phyloP scores from a whole-genome alignment of 2,888 invertebrate species.

The Chorisops tibialis region DNA sequence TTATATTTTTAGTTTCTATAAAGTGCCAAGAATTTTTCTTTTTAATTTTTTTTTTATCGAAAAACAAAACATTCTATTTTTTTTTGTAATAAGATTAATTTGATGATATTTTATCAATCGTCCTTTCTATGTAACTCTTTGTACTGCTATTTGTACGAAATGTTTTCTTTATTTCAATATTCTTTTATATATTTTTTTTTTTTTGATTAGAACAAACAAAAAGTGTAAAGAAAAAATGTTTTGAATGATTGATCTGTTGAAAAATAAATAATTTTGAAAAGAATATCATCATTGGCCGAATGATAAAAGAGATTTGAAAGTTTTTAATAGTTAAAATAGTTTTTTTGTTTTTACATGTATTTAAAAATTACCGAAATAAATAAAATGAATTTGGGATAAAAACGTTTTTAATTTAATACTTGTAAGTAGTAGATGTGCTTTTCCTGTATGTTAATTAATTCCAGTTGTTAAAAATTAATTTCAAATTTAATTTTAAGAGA shows the following conservation, averaged over 20 bases:
- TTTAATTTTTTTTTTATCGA: background rate
- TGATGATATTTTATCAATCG: conserved; percentile 3
- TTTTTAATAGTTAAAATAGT: background rate
- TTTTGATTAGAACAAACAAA: background rate
- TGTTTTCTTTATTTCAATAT: conserved; percentile 24
- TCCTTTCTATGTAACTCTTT: conserved; percentile 23
- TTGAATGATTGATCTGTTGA: background rate
- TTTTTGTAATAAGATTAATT: background rate
- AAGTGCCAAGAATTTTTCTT: background rate
- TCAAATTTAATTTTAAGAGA: background rate
- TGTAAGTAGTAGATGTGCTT: conserved; percentile 27
- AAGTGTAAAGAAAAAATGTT: conserved; percentile 7
- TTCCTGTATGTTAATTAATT: conserved; percentile 24
- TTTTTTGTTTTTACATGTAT: too few relatives aligned
- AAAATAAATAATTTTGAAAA: conserved; percentile 1
- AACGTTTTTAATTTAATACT: conserved; percentile 25
- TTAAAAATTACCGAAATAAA: conserved; percentile 1
- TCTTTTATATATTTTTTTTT: background rate
- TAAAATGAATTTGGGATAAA: conserved; percentile 35
- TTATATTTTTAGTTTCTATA: background rate
- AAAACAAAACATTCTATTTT: background rate
- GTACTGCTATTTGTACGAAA: conserved; percentile 35
- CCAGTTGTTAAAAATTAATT: conserved; percentile 4
- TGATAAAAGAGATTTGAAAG: conserved; percentile 8
- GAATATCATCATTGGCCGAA: conserved; percentile 25